phyloP scores from a whole-genome alignment of 2,888 invertebrate species.

The Rotaria socialis region DNA sequence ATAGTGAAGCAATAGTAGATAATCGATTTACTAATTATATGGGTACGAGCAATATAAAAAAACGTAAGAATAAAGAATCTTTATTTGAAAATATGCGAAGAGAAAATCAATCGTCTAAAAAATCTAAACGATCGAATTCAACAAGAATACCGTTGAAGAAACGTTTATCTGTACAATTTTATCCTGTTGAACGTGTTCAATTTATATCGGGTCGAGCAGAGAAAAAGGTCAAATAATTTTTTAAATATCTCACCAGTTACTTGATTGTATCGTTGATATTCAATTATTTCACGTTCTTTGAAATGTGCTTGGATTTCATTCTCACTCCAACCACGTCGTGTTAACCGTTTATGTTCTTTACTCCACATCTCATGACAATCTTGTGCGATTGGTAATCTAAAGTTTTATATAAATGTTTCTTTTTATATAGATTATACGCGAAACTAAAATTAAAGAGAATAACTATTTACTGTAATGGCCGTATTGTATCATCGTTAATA shows the following conservation, averaged over 20 bases:
- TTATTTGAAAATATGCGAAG: no score
- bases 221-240: no score
- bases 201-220: no score
- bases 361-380: slow-evolving; percentile 47
- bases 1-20: no score
- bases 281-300: slow-evolving; percentile 2
- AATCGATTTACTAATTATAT: no score
- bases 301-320: slow-evolving; percentile 30
- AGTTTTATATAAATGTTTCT: neutral
- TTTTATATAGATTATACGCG: neutral
- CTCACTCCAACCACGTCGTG: slow-evolving; percentile 35
- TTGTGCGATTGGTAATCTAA: slow-evolving; percentile 42
- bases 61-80: no score
- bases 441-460: neutral
- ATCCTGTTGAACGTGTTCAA: no score
- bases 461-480: slow-evolving; percentile 33
- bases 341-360: slow-evolving; percentile 40
- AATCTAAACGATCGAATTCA: no score
- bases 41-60: no score
- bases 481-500: slow-evolving; percentile 7
- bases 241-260: neutral
- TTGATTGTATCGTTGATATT: slow-evolving; percentile 25
- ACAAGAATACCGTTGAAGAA: no score
- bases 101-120: no score
- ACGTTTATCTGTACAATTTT: no score